Evolutionary conservation across 2,888 invertebrate genomes (phyloP), one percentile per base, ranked within the genome.

Genomic region (Leistus spinibarbis): DNA sequence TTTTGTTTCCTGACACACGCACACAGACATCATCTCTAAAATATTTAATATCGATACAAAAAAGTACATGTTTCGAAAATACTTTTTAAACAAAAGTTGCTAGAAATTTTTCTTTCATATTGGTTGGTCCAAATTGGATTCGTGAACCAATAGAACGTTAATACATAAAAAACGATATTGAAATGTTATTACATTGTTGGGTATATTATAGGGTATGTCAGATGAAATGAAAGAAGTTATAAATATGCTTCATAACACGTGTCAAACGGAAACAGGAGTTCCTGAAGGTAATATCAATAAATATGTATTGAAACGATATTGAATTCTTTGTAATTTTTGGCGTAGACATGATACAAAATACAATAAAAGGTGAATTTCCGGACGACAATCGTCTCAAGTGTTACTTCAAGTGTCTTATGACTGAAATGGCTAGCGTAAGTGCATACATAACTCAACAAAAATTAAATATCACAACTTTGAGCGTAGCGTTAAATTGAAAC

Each of bases 371-470:
- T 23, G 77, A 79, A 17, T 86, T 86, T 79, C 78, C 82, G 1
- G 84, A 83, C 10, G 84, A 85, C 76, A 78, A 79, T 19, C 82
- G 81, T 10, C 77, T 85, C 7, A 85, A 84, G 80, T 85, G 85
- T 76, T 85, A 85, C 77, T 81, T 85, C 71, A 83, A 82, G 76
- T 85, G 84, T 69, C 63, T 84, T 3, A 79, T 84, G 79, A 77
- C 78, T 0, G 79, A 82, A 77, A 79, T 82, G 79, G 82, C 82
- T 60, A 80, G 81, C 56, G 84, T 85, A 79, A 82, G 81, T 81
- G 7, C 9, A 7, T 7, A 10, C 9, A 60, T 60, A 16, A 60
- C 9, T 10, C 10, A 60, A 16, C 7, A 16, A 17, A 53, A 53
- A 53, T 10, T 53, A 13, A 9, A 53, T 9, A 9, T 53, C 53